phyloP scores from a whole-genome alignment of 2,113 vertebrate genomes.

The Pogonocichla stellata region DNA sequence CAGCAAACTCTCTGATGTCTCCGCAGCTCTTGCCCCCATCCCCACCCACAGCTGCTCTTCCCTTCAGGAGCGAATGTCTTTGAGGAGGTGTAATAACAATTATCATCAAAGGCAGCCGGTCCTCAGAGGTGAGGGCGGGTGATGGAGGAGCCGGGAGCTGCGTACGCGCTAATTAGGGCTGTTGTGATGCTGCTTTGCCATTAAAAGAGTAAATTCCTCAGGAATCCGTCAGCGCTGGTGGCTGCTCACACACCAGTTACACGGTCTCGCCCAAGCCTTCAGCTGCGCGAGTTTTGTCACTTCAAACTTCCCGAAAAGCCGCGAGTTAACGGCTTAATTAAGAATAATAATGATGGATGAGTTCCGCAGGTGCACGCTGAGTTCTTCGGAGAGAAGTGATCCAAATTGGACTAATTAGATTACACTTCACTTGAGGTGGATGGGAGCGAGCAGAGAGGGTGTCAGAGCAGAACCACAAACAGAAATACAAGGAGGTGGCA shows the following conservation, averaged over 20 bases:
- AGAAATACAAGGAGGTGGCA: not conserved
- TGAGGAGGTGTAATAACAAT: not conserved
- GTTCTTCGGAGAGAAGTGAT: not conserved
- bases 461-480: not conserved
- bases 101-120: conserved; percentile 9
- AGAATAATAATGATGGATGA: conserved; percentile 29
- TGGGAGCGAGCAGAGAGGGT: not conserved
- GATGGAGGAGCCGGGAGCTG: conserved; percentile 14
- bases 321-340: conserved; percentile 59
- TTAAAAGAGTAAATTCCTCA: not conserved
- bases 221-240: conserved; percentile 23
- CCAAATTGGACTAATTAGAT: conserved; percentile 28
- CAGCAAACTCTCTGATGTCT: not conserved
- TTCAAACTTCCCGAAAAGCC: not conserved
- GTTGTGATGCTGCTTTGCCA: not conserved
- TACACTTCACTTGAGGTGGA: not conserved
- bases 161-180: not conserved
- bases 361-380: conserved; percentile 11
- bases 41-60: not conserved
- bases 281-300: not conserved
- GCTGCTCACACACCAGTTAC: conserved; percentile 22
- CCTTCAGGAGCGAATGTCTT: not conserved
- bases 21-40: not conserved
- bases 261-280: not conserved
- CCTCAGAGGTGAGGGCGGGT: conserved; percentile 30